A percentile compares a stretch with the other conserved stretches of the same genome.
These are phyloP conservation scores for Nymphalis urticae DNA, from an alignment of 2,888 invertebrate genomes.

Conservation along the genomic window DNA sequence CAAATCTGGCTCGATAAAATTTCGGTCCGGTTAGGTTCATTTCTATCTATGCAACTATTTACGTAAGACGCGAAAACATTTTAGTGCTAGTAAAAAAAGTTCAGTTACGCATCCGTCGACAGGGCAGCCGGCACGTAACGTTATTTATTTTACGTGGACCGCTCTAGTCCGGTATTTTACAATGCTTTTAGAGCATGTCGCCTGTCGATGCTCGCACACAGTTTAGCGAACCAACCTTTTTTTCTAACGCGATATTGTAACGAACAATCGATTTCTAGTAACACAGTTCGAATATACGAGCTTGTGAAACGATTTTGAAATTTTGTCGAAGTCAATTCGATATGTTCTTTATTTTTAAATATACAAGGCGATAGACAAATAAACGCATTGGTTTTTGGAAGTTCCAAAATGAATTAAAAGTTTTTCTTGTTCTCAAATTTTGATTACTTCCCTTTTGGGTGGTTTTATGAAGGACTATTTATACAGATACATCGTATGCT, in stretches of 20 bases:
- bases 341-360: too few species aligned
- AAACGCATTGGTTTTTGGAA: too few species aligned
- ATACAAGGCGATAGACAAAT: too few species aligned
- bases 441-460: too few species aligned
- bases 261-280: slow-evolving; percentile 3
- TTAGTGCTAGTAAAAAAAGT: slow-evolving; percentile 51
- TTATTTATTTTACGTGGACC: slow-evolving; percentile 76
- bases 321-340: not conserved
- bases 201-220: slow-evolving; percentile 61
- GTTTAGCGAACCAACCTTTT: slow-evolving; percentile 63
- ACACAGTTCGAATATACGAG: too few species aligned
- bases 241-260: slow-evolving; percentile 30
- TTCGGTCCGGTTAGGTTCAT: not conserved
- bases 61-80: slow-evolving; percentile 32
- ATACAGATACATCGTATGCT: too few species aligned
- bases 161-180: slow-evolving; percentile 49
- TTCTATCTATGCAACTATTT: slow-evolving; percentile 10
- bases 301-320: not conserved
- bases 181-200: slow-evolving; percentile 62
- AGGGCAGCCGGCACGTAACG: slow-evolving; percentile 61
- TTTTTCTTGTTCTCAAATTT: too few species aligned
- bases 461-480: too few species aligned
- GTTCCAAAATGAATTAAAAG: too few species aligned
- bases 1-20: too few species aligned
- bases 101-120: slow-evolving; percentile 55